Evolutionary conservation across 2,888 invertebrate species (phyloP), one percentile per base, ranked within the genome.

Genomic region (Pharmacophagus antenor): DNA sequence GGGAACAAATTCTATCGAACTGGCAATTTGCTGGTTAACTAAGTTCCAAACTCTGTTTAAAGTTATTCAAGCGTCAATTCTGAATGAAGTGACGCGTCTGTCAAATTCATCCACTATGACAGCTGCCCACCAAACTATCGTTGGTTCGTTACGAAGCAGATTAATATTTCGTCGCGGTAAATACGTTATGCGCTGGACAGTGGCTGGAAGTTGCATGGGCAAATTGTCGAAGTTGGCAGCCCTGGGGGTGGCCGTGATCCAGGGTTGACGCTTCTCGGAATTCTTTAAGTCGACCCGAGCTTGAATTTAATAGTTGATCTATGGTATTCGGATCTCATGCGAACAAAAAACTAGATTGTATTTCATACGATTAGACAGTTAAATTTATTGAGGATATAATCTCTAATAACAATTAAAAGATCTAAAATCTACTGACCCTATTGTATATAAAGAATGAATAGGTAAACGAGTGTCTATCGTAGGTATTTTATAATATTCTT

Each of bases 111-210:
- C 73, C 63, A 82, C 83, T 80, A 67, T 79, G 80, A 62, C 70
- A 65, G 63, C 67, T 70, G 73, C 67, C 76, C 69, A 62, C 68
- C 78, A 70, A 84, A 84, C 85, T 86, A 85, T 83, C 73, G 75
- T 65, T 68, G 72, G 72, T 84, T 88, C 84, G 85, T 88, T 87
- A 88, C 80, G 70, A 73, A 69, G 68, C 65, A 77, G 82, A 90
- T 89, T 88, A 89, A 90, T 90, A 90, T 88, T 90, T 88, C 86
- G 87, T 72, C 73, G 77, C 78, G 76, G 84, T 90, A 87, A 89
- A 89, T 90, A 86, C 84, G 81, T 90, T 85, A 88, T 85, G 80
- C 77, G 79, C 65, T 70, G 85, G 86, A 82, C 88, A 82, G 75
- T 75, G 78, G 73, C 74, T 74, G 77, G 73, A 84, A 88, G 79